phyloP scores from a whole-genome alignment of 2,797 vertebrate genomes.

The Eleutherodactylus coqui region DNA sequence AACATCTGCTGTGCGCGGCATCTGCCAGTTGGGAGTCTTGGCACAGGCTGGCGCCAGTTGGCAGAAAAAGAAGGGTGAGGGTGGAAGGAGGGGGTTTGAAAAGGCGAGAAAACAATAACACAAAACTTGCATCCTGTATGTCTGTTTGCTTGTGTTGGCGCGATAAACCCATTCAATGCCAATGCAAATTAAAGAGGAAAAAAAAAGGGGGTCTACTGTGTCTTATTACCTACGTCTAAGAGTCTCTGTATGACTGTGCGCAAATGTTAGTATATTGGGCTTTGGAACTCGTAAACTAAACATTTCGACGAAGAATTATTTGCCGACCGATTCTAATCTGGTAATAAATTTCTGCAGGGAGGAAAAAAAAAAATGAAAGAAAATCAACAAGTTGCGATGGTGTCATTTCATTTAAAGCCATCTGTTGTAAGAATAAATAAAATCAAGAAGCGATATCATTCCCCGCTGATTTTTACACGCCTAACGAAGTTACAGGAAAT shows the following conservation, averaged over 20 bases:
- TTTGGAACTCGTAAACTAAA: not conserved
- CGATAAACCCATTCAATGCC: constrained; percentile 34
- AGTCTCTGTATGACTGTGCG: not conserved
- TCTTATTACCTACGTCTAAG: not conserved
- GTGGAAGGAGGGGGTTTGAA: constrained; percentile 26
- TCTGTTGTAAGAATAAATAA: constrained; percentile 46
- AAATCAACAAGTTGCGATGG: constrained; percentile 35
- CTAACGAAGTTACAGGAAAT: constrained; percentile 20
- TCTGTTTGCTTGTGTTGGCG: not conserved
- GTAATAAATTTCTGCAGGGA: constrained; percentile 29
- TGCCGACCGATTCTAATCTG: not conserved
- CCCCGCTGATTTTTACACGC: constrained; percentile 27
- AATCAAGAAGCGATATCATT: constrained; percentile 18
- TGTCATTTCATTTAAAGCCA: constrained; percentile 41
- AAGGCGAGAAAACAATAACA: constrained; percentile 57
- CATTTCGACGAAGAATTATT: not conserved
- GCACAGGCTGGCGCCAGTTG: constrained; percentile 41
- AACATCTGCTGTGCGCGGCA: constrained; percentile 38
- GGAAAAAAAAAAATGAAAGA: not conserved
- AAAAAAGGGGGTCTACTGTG: not conserved
- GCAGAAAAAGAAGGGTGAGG: constrained; percentile 50
- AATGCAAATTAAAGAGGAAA: not conserved
- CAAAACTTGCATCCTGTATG: constrained; percentile 24
- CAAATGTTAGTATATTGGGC: not conserved
- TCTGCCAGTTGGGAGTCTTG: constrained; percentile 59